Conservation (phyloP, 2,888 invertebrate genomes). For the Andrena haemorrhoa region DNA sequence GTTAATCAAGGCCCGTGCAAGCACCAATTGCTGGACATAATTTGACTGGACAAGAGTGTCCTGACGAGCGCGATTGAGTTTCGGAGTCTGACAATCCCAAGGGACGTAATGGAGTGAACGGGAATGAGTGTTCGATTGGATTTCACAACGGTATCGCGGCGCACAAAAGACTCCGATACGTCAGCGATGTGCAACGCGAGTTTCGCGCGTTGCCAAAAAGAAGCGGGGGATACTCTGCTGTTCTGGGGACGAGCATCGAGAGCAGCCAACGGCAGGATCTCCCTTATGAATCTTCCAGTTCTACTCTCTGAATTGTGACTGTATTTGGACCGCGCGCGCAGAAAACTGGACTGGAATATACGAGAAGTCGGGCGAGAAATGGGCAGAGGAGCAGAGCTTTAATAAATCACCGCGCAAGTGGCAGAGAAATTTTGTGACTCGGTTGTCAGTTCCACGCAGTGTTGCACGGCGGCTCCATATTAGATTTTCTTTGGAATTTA, state of each 20-base stretch:
- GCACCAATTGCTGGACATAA: background rate
- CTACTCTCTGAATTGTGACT: too few relatives aligned
- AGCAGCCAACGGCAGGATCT: background rate
- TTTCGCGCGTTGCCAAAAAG: background rate
- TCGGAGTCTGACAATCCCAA: too few relatives aligned
- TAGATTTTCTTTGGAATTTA: too few relatives aligned
- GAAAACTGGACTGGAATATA: background rate
- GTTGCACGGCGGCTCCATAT: too few relatives aligned
- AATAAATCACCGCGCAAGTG: too few relatives aligned
- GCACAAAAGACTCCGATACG: background rate
- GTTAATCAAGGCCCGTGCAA: background rate
- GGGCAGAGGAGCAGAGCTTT: too few relatives aligned
- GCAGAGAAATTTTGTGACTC: too few relatives aligned
- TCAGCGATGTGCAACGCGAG: background rate
- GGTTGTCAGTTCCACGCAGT: too few relatives aligned
- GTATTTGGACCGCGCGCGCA: background rate
- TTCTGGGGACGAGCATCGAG: background rate
- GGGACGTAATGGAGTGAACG: constrained; percentile 16
- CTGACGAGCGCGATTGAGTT: background rate
- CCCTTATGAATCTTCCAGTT: background rate
- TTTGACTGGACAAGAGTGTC: background rate
- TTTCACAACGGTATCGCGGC: background rate
- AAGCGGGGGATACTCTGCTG: background rate
- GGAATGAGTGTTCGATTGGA: constrained; percentile 16
- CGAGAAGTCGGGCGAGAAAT: background rate